These are phyloP conservation scores for Globodera rostochiensis DNA, from an alignment of 1,140 invertebrate species.

Conservation along the genomic window DNA sequence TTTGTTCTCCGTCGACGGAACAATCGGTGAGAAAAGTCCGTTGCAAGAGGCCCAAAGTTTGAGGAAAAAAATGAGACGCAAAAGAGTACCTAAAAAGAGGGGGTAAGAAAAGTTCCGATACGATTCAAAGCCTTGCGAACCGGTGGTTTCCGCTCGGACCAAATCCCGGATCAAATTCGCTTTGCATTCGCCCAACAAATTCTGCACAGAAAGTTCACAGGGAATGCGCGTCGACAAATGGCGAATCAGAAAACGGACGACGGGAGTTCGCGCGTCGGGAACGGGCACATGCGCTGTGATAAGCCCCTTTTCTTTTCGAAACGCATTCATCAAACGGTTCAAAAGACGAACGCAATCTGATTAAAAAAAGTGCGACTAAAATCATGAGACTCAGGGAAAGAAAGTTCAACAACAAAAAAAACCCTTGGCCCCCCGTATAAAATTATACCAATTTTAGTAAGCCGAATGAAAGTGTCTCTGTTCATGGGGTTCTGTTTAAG, in stretches of 20 bases:
- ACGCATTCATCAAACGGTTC: slow-evolving; percentile 33
- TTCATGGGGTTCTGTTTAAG: slow-evolving; percentile 11
- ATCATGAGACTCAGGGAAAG: neutral
- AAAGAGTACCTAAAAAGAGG: slow-evolving; percentile 36
- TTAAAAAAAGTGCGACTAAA: neutral
- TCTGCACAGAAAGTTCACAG: slow-evolving; percentile 42
- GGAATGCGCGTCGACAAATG: neutral
- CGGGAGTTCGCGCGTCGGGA: slow-evolving; percentile 40
- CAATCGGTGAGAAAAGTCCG: slow-evolving; percentile 31
- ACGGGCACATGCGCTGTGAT: slow-evolving; percentile 35
- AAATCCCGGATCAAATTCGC: slow-evolving; percentile 38
- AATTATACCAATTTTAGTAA: slow-evolving; percentile 11
- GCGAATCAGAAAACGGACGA: slow-evolving; percentile 34
- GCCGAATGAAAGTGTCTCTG: neutral
- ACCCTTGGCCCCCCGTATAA: neutral
- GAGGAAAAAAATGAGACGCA: slow-evolving; percentile 41
- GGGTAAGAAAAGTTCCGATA: neutral
- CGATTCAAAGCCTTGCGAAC: neutral
- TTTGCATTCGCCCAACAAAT: slow-evolving; percentile 40
- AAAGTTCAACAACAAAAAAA: neutral
- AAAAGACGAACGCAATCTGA: slow-evolving; percentile 42
- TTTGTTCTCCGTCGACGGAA: neutral
- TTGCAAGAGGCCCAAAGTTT: slow-evolving; percentile 45
- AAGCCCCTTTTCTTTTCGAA: slow-evolving; percentile 31
- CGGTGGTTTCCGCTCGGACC: slow-evolving; percentile 34